Base-by-base conservation (phyloP, 2,113 vertebrate species). In the Hippoglossus stenolepis region DNA sequence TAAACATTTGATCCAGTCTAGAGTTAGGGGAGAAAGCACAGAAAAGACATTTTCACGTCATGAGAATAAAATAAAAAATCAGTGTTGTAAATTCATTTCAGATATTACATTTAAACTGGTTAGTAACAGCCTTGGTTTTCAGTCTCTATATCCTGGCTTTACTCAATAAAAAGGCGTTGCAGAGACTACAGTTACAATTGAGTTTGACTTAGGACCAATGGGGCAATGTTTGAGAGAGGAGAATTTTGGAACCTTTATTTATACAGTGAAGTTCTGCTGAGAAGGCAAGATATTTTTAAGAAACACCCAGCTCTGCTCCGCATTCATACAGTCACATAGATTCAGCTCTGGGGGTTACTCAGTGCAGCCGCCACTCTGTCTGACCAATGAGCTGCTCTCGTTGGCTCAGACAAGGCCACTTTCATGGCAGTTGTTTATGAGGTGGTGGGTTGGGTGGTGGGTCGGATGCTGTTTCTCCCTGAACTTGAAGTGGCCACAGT, bases 1-100 rank as follows among this genome's bases (percentile, higher is more conserved):
- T 97, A 93, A 99, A 99, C 97, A 99, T 98, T 88, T 99, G 98
- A 92, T 99, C 97, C 94, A 98, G 80, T 69, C 97, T 99, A 15
- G 11, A 80, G 28, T 12, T 1, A 8, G 75, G 28, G 28, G 28
- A 6, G 28, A 5, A 31, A 31, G 31, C 31, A 5, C 35, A 75
- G 81, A 65, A 31, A 14, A 83, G 3, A 56, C 8, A 70, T 24
- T 12, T 45, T 45, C 49, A 20, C 49, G 7, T 51, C 49, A 51
- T 51, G 49, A 51, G 49, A 40, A 47, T 35, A 3, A 40, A 18
- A 8, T 23, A 20, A 10, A 26, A 4, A 21, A 4, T 71, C 53
- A 61, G 15, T 31, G 31, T 31, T 6, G 5, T 43, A 18, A 14
- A 28, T 53, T 53, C 2, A 54, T n/a, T 43, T 43, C 40, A 43